A percentile compares a stretch with the other conserved stretches of the same genome.
These are phyloP conservation scores for Homarus americanus DNA, from an alignment of 1,140 invertebrate genomes.

Conservation along the genomic window DNA sequence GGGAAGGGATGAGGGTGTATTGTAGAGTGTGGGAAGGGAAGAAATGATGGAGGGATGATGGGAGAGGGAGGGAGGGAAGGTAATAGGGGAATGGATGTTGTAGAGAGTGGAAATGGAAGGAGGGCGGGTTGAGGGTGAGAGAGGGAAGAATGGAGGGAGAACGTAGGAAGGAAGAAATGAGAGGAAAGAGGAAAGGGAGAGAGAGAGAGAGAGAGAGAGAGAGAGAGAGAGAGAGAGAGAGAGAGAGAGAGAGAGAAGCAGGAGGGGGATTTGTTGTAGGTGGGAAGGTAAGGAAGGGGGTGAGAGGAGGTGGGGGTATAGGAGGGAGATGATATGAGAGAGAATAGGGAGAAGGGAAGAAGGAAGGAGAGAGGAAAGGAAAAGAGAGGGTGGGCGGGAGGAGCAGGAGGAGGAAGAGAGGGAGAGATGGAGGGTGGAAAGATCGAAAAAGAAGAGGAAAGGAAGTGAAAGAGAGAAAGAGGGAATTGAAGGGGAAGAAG, in stretches of 20 bases:
- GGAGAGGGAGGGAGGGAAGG: neutral
- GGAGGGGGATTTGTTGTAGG: neutral
- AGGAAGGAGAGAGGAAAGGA: neutral
- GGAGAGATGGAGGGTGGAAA: too few relatives aligned
- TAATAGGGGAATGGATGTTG: constrained; percentile 8
- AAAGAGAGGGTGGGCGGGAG: neutral
- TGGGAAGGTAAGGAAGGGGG: neutral
- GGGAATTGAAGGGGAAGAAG: neutral
- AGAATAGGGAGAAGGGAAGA: too few relatives aligned
- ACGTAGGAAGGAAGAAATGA: neutral
- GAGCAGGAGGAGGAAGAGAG: neutral
- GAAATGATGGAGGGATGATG: constrained; percentile 6
- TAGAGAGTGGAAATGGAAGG: too few relatives aligned
- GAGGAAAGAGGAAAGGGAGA: constrained; percentile 10
- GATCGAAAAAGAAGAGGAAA: neutral
- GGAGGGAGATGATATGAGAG: too few relatives aligned
- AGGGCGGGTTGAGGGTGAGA: neutral
- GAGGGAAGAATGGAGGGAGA: neutral
- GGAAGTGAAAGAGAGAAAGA: neutral
- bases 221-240: neutral
- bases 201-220: constrained; percentile 5
- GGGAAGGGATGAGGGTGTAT: neutral
- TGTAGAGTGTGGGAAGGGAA: too few relatives aligned
- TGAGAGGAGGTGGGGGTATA: neutral
- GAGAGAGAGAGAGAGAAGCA: neutral